Conservation (phyloP, 1,140 invertebrate genomes). For the Drosophila arizonae region DNA sequence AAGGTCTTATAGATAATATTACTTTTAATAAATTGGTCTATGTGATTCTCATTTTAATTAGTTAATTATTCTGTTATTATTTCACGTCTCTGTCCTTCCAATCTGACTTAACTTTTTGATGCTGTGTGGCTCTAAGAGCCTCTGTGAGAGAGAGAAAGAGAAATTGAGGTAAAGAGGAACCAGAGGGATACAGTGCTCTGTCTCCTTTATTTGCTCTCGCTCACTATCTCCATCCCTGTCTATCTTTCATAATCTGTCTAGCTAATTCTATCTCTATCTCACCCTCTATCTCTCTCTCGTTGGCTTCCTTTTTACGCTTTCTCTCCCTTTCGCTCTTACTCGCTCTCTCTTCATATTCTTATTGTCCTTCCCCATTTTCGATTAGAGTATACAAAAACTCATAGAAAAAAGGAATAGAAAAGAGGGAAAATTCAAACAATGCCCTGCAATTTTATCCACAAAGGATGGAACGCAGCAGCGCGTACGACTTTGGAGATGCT, state of each 20-base stretch:
- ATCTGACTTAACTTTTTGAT: not conserved
- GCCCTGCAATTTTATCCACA: conserved; percentile 67
- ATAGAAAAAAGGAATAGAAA: not conserved
- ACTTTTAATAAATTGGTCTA: no score
- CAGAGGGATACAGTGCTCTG: not conserved
- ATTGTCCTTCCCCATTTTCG: not conserved
- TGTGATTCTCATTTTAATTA: no score
- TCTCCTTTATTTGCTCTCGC: not conserved
- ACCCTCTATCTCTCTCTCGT: not conserved
- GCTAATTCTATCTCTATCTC: not conserved
- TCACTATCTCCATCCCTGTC: not conserved
- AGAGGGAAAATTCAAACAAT: conserved; percentile 59
- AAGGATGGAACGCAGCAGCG: conserved; percentile 57
- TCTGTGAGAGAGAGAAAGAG: no score
- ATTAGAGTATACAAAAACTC: conserved; percentile 51
- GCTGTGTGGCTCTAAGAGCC: no score
- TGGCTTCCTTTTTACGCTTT: no score
- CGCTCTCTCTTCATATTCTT: not conserved
- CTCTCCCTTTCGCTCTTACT: not conserved
- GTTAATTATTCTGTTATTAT: no score
- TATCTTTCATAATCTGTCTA: not conserved
- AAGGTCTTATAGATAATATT: no score
- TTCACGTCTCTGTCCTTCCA: no score
- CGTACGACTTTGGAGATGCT: conserved; percentile 42
- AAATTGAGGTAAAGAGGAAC: no score